Evolutionary conservation across 2,888 invertebrate genomes (phyloP), one percentile per base, ranked within the genome.

Genomic region (Cactoblastis cactorum): DNA sequence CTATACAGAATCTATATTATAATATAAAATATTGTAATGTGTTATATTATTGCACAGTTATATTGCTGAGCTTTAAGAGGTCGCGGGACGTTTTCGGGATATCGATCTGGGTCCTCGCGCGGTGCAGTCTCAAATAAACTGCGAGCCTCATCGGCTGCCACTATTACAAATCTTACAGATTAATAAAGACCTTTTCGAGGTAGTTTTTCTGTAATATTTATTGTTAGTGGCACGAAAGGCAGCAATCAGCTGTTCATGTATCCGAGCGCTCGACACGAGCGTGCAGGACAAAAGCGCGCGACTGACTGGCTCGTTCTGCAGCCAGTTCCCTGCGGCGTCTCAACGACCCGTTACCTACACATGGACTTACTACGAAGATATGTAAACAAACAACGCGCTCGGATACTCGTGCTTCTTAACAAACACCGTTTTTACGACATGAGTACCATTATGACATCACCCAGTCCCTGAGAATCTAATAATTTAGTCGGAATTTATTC

Each of bases 311-410:
- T 51, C 54, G 53, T 55, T 57, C 62, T 52, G 56, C 60, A 59
- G 54, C 56, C 55, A 60, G 67, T 67, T 57, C 71, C 74, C 71
- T 74, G 75, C 73, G 69, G 67, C 68, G 61, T 71, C 71, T 69
- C 67, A 67, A 67, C 79, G 75, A 69, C 62, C 82, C 82, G 80
- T 81, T 82, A 81, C 74, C 72, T 79, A 80, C 83, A 80, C 83
- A 77, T 76, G 76, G 70, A 70, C 76, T 66, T 84, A 84, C 81
- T 83, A 86, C 80, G 70, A 60, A 70, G 69, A 73, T 79, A 80
- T 69, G 83, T 87, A 87, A 87, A 87, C 81, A 87, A 87, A 87
- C 84, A 82, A 79, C 69, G 67, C 66, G 43, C 63, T 63, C 61
- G 67, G 64, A 58, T 62, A 63, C 63, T 63, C 60, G 61, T 56